Base-by-base conservation (phyloP, 2,888 invertebrate species). In the Cataglyphis rosenhaueri region DNA sequence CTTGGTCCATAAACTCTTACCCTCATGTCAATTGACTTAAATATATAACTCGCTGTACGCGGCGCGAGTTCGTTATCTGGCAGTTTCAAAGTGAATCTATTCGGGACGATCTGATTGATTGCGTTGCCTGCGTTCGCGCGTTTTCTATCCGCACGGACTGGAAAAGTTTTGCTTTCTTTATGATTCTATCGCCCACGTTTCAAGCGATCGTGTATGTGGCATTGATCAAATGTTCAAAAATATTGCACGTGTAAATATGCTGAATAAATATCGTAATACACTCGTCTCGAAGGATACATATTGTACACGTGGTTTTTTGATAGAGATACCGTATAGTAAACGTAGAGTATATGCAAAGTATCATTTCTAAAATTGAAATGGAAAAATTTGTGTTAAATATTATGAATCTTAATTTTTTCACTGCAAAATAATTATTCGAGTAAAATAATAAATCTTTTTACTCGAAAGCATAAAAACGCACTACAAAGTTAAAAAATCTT, bases 1-100 rank as follows among this genome's bases (percentile, higher is more conserved):
- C 55, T 66, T 68, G 68, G 68, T 76, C 57, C 41, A 68, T 76
- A 66, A 76, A 68, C 76, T 76, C 76, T 76, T 76, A 66, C 66
- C 68, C 76, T 76, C 41, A 57, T 76, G 38, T 38, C 66, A 55
- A 76, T 66, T 65, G 55, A 76, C 76, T 76, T 66, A 66, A 76
- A 76, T 76, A 66, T 76, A 66, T 76, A 76, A 76, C 76, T 21
- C 52, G 15, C n/a, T 15, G n/a, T 74, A 62, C 74, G 29, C 48
- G 15, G 21, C 64, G 64, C 48, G 18, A 32, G n/a, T 75, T 68
- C 76, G 55, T 76, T 76, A 76, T 15, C 8, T 25, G 29, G 3
- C 15, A 29, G 55, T 57, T 57, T 68, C n/a, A 68, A 76, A 76
- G 15, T n/a, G 3, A 41, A 41, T 68, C 70, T 15, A 57, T 76